Evolutionary conservation across 2,888 invertebrate species (phyloP).

Genomic region (Hirudinaria manillensis): DNA sequence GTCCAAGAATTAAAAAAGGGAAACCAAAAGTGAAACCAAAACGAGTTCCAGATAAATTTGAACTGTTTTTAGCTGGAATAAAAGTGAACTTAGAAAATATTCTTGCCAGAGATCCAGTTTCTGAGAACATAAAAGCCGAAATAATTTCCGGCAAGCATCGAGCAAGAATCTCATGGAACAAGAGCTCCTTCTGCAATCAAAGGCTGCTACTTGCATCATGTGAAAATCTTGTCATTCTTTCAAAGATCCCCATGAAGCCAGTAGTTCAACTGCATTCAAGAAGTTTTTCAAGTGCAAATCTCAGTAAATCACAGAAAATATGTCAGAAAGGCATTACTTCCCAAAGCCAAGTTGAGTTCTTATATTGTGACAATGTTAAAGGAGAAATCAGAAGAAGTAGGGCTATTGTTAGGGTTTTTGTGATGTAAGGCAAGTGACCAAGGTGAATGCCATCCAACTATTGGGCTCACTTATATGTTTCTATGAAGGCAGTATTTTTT

Average conservation of each 20-base stretch:
- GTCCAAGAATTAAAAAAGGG: neutral
- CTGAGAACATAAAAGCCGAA: slow-evolving; percentile 15
- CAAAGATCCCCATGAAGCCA: neutral
- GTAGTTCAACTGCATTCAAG: neutral
- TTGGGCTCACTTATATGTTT: too few relatives aligned
- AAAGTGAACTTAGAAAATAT: slow-evolving; percentile 26
- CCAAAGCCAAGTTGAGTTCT: neutral
- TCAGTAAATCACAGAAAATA: neutral
- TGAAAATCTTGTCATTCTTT: slow-evolving; percentile 6
- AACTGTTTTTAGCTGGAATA: slow-evolving; percentile 25
- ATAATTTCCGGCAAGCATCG: neutral
- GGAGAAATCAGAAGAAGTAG: slow-evolving; percentile 1
- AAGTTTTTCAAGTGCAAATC: neutral
- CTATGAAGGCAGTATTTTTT: too few relatives aligned
- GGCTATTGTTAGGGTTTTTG: neutral
- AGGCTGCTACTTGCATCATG: neutral
- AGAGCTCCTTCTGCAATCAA: neutral
- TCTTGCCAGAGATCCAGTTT: slow-evolving; percentile 22
- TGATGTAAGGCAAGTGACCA: too few relatives aligned
- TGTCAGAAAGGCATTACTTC: neutral
- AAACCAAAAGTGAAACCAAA: slow-evolving; percentile 24
- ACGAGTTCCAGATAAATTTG: slow-evolving; percentile 27
- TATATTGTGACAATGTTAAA: slow-evolving; percentile 3
- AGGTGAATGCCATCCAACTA: too few relatives aligned
- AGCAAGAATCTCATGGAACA: neutral